Evolutionary conservation across 2,888 invertebrate species (phyloP), one percentile per base, ranked within the genome.

Genomic region (Lagria hirta): DNA sequence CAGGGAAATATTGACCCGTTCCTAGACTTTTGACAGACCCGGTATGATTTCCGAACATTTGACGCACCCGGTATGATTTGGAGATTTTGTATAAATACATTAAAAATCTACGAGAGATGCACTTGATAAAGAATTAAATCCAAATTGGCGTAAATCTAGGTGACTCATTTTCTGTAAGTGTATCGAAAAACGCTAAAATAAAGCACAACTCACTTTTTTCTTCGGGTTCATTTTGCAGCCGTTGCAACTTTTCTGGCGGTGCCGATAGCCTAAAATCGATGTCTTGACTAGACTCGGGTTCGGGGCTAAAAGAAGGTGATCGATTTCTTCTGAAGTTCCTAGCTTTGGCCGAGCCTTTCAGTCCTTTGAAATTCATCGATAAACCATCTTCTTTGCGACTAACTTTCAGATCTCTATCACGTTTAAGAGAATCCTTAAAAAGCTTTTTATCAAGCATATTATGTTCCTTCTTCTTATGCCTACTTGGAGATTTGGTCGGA

Each of bases 251-350:
- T 50, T 73, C 73, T 1, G 70, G 68, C 3, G 70, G 69, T 22
- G 55, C 69, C 17, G 55, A 51, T n/a, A 67, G 35, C 22, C 73
- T 61, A 10, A 73, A 58, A 57, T 74, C 74, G 24, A 71, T 68
- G 55, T 74, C 74, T 36, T 57, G 61, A 4, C 41, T 37, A 78
- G 78, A 16, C 79, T 81, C 67, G 78, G 78, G 16, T 79, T 81
- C 67, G 79, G 83, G 59, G 75, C 74, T 24, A 78, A 80, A 54
- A 74, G 75, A 14, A 50, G 74, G 74, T 49, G 79, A 78, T 51
- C 78, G 74, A 67, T 83, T 83, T 41, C 84, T 75, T 41, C 83
- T 73, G 73, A 84, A 85, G 66, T 80, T 79, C 38, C 82, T 75
- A 60, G 78, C 78, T 70, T 78, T 79, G 63, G 75, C 72, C 55